A percentile compares a stretch with the other conserved stretches of the same genome.
These are phyloP conservation scores for Pelusios castaneus DNA, from an alignment of 2,113 vertebrate species.

Conservation along the genomic window DNA sequence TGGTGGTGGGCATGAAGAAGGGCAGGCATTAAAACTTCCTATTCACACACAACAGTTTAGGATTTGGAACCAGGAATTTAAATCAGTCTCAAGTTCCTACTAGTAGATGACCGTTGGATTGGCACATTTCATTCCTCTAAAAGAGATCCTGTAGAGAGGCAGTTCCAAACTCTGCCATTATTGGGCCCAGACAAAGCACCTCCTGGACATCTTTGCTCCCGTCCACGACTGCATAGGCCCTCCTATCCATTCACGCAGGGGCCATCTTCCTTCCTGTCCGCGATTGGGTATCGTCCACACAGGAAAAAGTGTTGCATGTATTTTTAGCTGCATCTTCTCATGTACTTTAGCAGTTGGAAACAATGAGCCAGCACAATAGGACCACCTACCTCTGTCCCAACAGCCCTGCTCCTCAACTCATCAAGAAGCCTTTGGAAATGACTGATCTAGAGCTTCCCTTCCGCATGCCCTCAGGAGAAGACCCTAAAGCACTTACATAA, in stretches of 20 bases:
- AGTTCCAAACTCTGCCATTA: neutral
- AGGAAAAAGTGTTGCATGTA: neutral
- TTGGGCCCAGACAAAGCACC: rapidly evolving
- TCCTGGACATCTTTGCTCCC: neutral
- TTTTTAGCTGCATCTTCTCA: neutral
- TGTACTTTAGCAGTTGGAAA: neutral
- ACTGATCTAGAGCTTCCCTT: neutral
- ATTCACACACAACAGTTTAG: neutral
- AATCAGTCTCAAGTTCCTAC: neutral
- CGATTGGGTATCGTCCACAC: rapidly evolving
- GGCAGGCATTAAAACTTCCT: neutral
- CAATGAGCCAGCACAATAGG: neutral
- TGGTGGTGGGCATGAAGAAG: neutral
- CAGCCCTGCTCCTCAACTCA: neutral
- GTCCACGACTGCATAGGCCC: neutral
- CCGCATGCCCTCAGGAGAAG: neutral
- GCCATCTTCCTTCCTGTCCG: neutral
- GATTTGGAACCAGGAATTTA: neutral
- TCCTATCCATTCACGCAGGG: neutral
- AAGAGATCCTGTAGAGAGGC: neutral
- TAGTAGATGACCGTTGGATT: neutral
- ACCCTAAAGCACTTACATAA: rapidly evolving
- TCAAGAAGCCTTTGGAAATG: neutral
- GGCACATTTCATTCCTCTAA: neutral
- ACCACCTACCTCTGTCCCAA: neutral